phyloP scores from a whole-genome alignment of 2,113 vertebrate species.

The Genyomyrus donnyi region DNA sequence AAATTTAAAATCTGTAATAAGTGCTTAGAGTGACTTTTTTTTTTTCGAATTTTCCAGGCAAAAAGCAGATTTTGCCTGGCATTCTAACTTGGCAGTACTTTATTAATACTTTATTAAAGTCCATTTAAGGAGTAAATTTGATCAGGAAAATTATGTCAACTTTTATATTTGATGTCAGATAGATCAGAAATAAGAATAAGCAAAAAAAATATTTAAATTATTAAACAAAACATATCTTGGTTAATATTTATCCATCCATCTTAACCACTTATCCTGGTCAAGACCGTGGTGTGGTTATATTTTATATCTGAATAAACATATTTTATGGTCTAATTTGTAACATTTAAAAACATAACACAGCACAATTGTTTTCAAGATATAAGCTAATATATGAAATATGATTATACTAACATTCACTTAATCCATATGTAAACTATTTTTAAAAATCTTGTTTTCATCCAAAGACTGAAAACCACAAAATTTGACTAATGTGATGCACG shows the following conservation, averaged over 20 bases:
- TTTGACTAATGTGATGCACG: neutral
- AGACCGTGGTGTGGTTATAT: neutral
- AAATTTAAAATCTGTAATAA: neutral
- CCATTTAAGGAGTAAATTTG: neutral
- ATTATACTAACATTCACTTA: neutral
- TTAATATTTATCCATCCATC: neutral
- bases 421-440: neutral
- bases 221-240: neutral
- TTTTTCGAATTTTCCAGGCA: neutral
- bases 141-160: neutral
- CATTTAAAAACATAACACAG: neutral
- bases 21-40: neutral
- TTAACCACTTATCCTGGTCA: neutral
- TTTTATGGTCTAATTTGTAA: neutral
- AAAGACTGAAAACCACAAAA: neutral
- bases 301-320: neutral
- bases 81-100: neutral
- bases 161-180: neutral
- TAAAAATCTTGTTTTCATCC: neutral
- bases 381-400: too few relatives aligned
- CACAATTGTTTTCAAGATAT: neutral
- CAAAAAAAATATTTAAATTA: neutral
- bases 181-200: neutral
- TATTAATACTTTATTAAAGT: neutral
- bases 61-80: neutral